Evolutionary conservation across 2,888 invertebrate genomes (phyloP).

Genomic region (Drosophila borealis): DNA sequence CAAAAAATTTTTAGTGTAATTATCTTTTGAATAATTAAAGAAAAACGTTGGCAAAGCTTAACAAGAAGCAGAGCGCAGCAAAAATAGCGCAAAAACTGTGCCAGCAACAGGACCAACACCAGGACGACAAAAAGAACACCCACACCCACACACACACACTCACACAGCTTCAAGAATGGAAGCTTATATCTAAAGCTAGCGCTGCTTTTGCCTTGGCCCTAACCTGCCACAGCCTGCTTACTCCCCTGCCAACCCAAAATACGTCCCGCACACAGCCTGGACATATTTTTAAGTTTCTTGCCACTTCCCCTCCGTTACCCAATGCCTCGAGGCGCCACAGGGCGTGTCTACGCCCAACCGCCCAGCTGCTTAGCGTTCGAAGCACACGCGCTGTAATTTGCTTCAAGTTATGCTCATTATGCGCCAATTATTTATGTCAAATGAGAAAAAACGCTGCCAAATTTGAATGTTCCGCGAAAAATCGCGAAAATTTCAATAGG

Average conservation of each 20-base stretch:
- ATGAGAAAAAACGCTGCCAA: conserved; percentile 35
- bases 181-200: conserved; percentile 53
- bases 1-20: conserved; percentile 75
- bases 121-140: conserved; percentile 31
- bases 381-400: conserved; percentile 70
- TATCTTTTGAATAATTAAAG: conserved; percentile 83
- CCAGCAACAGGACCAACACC: conserved; percentile 48
- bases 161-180: conserved; percentile 5
- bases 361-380: conserved; percentile 52
- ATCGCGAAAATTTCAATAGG: conserved; percentile 11
- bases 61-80: conserved; percentile 49
- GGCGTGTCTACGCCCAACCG: conserved; percentile 22
- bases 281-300: conserved; percentile 69
- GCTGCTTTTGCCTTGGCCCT: conserved; percentile 26
- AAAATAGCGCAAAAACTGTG: conserved; percentile 52
- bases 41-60: conserved; percentile 71
- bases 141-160: conserved; percentile 22
- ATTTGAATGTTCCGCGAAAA: conserved; percentile 28
- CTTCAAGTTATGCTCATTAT: conserved; percentile 78
- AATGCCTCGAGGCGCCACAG: conserved; percentile 31
- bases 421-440: conserved; percentile 78
- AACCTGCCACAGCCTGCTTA: conserved; percentile 4
- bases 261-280: conserved; percentile 17
- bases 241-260: neutral
- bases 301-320: conserved; percentile 13